Percentiles rank a stretch among this genome's conserved stretches.
phyloP scores from a whole-genome alignment of 2,113 vertebrate genomes.

The Nanorana parkeri region DNA sequence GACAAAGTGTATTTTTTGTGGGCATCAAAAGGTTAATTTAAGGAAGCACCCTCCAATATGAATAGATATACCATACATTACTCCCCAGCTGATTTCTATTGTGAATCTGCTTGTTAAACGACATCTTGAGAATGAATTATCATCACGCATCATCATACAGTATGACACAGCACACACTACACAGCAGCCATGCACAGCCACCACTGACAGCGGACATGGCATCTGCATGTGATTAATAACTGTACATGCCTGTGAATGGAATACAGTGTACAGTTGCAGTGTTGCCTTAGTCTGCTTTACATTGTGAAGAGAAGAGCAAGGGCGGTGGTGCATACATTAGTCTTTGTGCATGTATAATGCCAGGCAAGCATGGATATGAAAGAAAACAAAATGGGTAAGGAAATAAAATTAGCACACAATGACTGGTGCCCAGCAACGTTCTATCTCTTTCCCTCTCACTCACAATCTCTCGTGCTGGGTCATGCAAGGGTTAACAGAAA shows the following conservation, averaged over 20 bases:
- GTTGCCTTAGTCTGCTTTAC: slow-evolving; percentile 1
- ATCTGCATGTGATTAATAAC: background rate
- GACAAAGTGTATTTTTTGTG: too few relatives aligned
- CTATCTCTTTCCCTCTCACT: background rate
- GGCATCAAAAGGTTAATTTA: too few relatives aligned
- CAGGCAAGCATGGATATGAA: slow-evolving; percentile 62
- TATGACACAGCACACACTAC: background rate
- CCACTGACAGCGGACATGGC: background rate
- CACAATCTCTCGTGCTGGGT: accelerated
- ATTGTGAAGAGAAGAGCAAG: slow-evolving; percentile 57
- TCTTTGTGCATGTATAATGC: slow-evolving; percentile 56
- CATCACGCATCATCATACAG: background rate
- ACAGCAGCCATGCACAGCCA: background rate
- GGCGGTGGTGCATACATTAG: slow-evolving; percentile 51
- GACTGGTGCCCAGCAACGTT: slow-evolving; percentile 19
- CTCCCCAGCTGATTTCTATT: background rate
- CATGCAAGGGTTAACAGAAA: slow-evolving; percentile 66
- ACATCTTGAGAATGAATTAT: slow-evolving; percentile 4
- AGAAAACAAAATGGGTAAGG: slow-evolving; percentile 35
- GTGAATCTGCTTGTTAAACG: background rate
- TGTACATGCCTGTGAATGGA: background rate
- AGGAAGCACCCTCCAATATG: too few relatives aligned
- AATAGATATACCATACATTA: background rate
- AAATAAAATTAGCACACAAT: slow-evolving; percentile 58
- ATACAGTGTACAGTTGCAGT: background rate